Conservation (phyloP, 2,888 invertebrate species). For the Philereme transversata region DNA sequence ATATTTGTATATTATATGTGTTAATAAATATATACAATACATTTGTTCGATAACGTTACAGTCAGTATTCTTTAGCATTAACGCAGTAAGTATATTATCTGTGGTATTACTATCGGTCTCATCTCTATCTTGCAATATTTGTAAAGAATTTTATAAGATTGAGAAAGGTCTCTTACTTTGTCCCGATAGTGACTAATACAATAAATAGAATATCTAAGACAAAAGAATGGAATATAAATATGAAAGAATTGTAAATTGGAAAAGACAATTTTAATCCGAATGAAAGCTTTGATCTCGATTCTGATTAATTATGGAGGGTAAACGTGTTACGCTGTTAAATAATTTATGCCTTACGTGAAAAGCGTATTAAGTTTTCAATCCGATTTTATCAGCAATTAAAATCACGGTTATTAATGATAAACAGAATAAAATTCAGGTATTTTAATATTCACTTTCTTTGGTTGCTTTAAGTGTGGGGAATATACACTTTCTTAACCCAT, state of each 20-base stretch:
- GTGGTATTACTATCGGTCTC: too few relatives aligned
- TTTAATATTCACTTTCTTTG: conserved; percentile 4
- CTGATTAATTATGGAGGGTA: conserved; percentile 34
- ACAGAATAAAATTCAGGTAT: not conserved
- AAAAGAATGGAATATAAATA: conserved; percentile 7
- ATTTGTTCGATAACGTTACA: too few relatives aligned
- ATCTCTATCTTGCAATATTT: too few relatives aligned
- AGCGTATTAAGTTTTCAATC: conserved; percentile 19
- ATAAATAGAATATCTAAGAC: not conserved
- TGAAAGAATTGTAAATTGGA: conserved; percentile 2
- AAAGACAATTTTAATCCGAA: conserved; percentile 23
- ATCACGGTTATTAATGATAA: not conserved
- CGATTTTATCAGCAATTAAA: not conserved
- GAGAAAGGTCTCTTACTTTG: too few relatives aligned
- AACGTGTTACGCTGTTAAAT: conserved; percentile 27
- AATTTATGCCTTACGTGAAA: conserved; percentile 26
- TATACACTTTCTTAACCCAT: not conserved
- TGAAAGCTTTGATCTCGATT: conserved; percentile 29
- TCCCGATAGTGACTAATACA: too few relatives aligned
- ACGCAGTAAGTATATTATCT: too few relatives aligned
- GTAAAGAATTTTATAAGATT: too few relatives aligned
- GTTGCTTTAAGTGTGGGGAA: not conserved
- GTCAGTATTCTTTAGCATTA: too few relatives aligned
- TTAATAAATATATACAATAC: too few relatives aligned
- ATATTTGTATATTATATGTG: too few relatives aligned